Evolutionary conservation across 2,113 vertebrate species (phyloP), one percentile per base, ranked within the genome.

Genomic region (Gallinago media): DNA sequence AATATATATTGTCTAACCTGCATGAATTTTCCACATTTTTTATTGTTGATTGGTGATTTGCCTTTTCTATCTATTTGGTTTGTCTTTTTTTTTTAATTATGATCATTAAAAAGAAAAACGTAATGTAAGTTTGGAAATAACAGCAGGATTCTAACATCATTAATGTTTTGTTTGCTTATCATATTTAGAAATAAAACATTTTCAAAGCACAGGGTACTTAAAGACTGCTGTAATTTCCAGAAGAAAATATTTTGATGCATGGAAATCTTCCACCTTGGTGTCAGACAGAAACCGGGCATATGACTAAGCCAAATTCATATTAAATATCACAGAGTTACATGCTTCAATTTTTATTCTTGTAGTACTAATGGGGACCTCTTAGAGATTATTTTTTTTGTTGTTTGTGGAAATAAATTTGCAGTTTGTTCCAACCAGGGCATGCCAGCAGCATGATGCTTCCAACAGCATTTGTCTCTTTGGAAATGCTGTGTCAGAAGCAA

Each of bases 401-500:
- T 68, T 70, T 62, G 20, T 34, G 66, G 65, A 72, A 94, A 63
- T 44, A 59, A 56, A 86, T 82, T 12, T 71, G 12, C 31, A 8
- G 21, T 75, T 89, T 86, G 18, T 83, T 72, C 38, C 49, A 65
- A 21, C n/a, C 19, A 9, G 21, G n/a, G 25, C n/a, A 66, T 79
- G 55, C 18, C 36, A 42, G 40, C 40, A 42, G 40, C 40, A 42
- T 72, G 42, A 22, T 63, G 6, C 32, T 73, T 85, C n/a, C 61
- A 47, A 65, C 26, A 78, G 40, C 42, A 38, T 73, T 85, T 71
- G 32, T 16, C 36, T 70, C 47, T 76, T 56, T 46, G 80, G 63
- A 92, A 96, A 61, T 47, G 83, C 75, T 88, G 71, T 85, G 73
- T 96, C 87, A 91, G 93, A 82, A 71, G 56, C 44, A 58, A 58